Evolutionary conservation across 2,888 invertebrate species (phyloP).

Genomic region (Leptopilina syphax): DNA sequence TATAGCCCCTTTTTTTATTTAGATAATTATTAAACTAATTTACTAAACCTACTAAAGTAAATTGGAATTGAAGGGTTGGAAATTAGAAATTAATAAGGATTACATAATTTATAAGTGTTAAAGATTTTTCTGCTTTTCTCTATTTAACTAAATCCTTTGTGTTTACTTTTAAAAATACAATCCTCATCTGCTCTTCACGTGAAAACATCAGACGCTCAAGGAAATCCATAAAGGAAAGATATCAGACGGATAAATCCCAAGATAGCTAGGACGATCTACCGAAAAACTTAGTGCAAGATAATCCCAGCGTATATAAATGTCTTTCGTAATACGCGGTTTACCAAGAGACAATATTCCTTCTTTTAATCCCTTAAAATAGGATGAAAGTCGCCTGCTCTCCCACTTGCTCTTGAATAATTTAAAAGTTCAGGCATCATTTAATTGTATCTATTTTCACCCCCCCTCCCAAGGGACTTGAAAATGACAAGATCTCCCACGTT

Average conservation of each 20-base stretch:
- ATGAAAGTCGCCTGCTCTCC: neutral
- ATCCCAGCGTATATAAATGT: conserved; percentile 2
- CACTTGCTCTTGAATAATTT: neutral
- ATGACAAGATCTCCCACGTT: too few relatives aligned
- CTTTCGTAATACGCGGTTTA: conserved; percentile 14
- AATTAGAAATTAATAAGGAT: too few relatives aligned
- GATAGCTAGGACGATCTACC: conserved; percentile 6
- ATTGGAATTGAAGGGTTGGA: too few relatives aligned
- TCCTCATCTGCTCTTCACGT: neutral
- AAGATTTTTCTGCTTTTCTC: neutral
- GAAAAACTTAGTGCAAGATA: conserved; percentile 1
- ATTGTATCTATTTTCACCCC: conserved; percentile 2
- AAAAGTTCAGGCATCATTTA: neutral
- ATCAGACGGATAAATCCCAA: conserved; percentile 20
- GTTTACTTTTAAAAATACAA: conserved; percentile 4
- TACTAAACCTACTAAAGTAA: too few relatives aligned
- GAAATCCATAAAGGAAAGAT: conserved; percentile 24
- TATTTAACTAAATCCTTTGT: neutral
- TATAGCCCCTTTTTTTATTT: too few relatives aligned
- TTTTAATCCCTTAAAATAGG: conserved; percentile 18
- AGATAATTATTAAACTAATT: too few relatives aligned
- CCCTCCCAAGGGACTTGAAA: too few relatives aligned
- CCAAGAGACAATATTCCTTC: neutral
- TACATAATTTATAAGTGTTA: too few relatives aligned
- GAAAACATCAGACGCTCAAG: conserved; percentile 2